Evolutionary conservation across 2,888 invertebrate genomes (phyloP), one percentile per base, ranked within the genome.

Genomic region (Seira sanloemensis): DNA sequence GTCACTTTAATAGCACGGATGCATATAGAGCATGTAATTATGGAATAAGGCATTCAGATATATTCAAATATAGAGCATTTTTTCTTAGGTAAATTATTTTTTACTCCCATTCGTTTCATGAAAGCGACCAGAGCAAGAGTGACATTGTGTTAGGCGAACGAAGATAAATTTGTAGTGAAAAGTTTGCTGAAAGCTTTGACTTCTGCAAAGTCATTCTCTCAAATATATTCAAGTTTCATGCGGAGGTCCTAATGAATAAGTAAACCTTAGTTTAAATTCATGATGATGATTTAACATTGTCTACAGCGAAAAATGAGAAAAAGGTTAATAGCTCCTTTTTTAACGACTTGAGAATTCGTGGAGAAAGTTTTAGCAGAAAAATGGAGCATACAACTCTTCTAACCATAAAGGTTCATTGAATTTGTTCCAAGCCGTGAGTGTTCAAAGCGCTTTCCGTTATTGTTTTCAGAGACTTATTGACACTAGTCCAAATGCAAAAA

Each of bases 271-370:
- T 65, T 67, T 76, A 77, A 69, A 58, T 58, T 58, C 77, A 77
- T 68, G 54, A 68, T 67, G 76, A 67, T 46, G 26, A 58, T 74
- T 26, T 67, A 66, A 18, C 75, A 75, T 66, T 66, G 27, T 66
- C 75, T 66, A 19, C 26, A 62, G n/a, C n/a, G n/a, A n/a, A 12
- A 67, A 67, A 24, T 37, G 37, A 67, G n/a, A 69, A 77, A 26
- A 77, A 26, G 68, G 77, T 77, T 77, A 77, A 68, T 77, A 21
- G 50, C 58, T 58, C n/a, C 68, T 68, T 77, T 19, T n/a, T n/a
- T n/a, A n/a, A n/a, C n/a, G n/a, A n/a, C n/a, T n/a, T n/a, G n/a
- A n/a, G n/a, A n/a, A n/a, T n/a, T n/a, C n/a, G n/a, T n/a, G n/a
- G n/a, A n/a, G n/a, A n/a, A n/a, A n/a, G n/a, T n/a, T n/a, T n/a